Base-by-base conservation (phyloP, 2,113 vertebrate genomes). In the Toxotes jaculatrix region DNA sequence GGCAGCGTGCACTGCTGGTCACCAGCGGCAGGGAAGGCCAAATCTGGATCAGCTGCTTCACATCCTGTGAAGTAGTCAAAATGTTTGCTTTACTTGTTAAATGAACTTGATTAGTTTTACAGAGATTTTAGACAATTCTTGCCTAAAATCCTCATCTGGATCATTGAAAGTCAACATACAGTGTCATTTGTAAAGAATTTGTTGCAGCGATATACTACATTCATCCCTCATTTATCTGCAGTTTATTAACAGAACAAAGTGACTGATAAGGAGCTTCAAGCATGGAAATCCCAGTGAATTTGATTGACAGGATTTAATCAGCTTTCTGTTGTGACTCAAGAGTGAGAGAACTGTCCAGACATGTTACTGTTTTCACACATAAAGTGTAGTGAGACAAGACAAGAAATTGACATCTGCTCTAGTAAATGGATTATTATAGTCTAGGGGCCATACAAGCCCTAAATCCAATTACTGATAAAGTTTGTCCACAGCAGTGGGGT, bases 21-120 rank as follows among this genome's bases (percentile, higher is more conserved):
- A 34, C 61, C 43, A 61, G 68, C 60, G 66, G 61, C 43, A 73
- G 60, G 11, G 43, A 59, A 78, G 49, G 55, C 64, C 21, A 87
- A 88, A 80, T 65, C 23, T 27, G 59, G 55, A 65, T 82, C 45
- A 69, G 67, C 63, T 64, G 40, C 45, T 49, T 45, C 74, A 45
- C 56, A 57, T 56, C 49, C 17, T 5, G 5, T 59, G 19, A 62
- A 70, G 53, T 36, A 61, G 14, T 70, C n/a, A 67, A 64, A 71
- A 75, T 80, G 43, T 71, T 81, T 79, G 59, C 23, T 65, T 79
- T 32, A 34, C n/a, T 36, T 21, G 71, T 40, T 40, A 40, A 40
- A 68, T 77, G 3, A 53, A 31, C 40, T 17, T 14, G 11, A n/a
- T 14, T 34, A 34, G 27, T 66, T 65, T 63, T 42, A 67, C 34